A percentile compares a stretch with the other conserved stretches of the same genome.
These are phyloP conservation scores for Stomorhina lunata DNA, from an alignment of 2,888 invertebrate genomes.

Conservation along the genomic window DNA sequence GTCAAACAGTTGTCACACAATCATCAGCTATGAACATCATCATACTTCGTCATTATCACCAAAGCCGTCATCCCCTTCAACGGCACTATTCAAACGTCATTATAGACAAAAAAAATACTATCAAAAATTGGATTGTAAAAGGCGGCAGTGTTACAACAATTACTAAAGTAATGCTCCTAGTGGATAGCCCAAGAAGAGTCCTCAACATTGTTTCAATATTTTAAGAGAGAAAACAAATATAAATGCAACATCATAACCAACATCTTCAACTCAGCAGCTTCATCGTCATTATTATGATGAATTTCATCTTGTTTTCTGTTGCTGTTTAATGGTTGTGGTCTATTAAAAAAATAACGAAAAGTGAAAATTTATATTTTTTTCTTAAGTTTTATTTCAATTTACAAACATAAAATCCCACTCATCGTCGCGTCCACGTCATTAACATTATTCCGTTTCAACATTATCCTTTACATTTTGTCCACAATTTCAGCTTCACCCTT, in stretches of 20 bases:
- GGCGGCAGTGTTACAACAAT: conserved; percentile 12
- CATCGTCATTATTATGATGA: conserved; percentile 24
- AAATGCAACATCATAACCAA: conserved; percentile 2
- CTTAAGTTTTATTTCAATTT: conserved; percentile 32
- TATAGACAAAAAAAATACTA: too few species aligned
- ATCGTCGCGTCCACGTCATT: conserved; percentile 38
- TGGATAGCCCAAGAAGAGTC: neutral
- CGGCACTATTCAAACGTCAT: neutral
- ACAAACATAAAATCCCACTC: conserved; percentile 54
- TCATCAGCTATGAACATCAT: conserved; percentile 44
- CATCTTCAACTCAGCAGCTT: neutral
- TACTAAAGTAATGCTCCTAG: neutral
- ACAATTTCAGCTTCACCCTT: conserved; percentile 9
- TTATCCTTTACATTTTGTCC: conserved; percentile 19
- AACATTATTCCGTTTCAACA: conserved; percentile 38
- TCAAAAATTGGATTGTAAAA: neutral
- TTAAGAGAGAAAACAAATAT: neutral
- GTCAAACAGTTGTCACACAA: conserved; percentile 66
- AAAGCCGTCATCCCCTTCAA: neutral
- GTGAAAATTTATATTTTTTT: conserved; percentile 54
- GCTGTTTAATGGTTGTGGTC: conserved; percentile 57
- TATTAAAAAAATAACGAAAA: conserved; percentile 60
- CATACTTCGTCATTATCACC: neutral
- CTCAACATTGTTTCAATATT: conserved; percentile 20
- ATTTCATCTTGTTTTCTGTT: conserved; percentile 36